These are phyloP conservation scores for Cossypha niveicapilla DNA, from an alignment of 2,797 vertebrate species.

Conservation along the genomic window DNA sequence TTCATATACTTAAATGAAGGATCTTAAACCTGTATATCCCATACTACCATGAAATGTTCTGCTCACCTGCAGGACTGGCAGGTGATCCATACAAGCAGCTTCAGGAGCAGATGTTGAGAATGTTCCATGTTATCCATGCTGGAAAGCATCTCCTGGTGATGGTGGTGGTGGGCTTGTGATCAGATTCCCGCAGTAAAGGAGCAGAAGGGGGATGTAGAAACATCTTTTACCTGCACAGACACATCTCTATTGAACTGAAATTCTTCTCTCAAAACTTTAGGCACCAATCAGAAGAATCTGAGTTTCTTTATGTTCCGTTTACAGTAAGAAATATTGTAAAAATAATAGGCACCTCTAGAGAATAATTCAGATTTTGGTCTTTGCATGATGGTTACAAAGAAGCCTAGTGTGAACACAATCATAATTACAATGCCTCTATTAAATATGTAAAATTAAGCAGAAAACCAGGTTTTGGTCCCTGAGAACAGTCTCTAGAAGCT, in stretches of 20 bases:
- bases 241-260: neutral
- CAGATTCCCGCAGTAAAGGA: neutral
- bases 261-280: neutral
- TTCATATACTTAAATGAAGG: neutral
- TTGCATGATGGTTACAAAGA: neutral
- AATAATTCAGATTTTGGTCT: neutral
- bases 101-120: neutral
- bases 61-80: neutral
- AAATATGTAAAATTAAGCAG: neutral
- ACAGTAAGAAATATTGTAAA: neutral
- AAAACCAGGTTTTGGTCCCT: neutral
- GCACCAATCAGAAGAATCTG: neutral
- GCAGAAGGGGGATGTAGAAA: neutral
- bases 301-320: neutral
- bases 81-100: neutral
- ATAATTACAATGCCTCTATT: neutral
- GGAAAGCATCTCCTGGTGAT: neutral
- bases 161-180: neutral
- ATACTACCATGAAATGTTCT: neutral
- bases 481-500: neutral
- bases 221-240: neutral
- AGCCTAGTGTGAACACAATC: neutral
- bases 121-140: neutral
- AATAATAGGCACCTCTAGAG: neutral
- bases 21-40: neutral